Evolutionary conservation across 2,888 invertebrate genomes (phyloP), one percentile per base, ranked within the genome.

Genomic region (Bedellia somnulentella): DNA sequence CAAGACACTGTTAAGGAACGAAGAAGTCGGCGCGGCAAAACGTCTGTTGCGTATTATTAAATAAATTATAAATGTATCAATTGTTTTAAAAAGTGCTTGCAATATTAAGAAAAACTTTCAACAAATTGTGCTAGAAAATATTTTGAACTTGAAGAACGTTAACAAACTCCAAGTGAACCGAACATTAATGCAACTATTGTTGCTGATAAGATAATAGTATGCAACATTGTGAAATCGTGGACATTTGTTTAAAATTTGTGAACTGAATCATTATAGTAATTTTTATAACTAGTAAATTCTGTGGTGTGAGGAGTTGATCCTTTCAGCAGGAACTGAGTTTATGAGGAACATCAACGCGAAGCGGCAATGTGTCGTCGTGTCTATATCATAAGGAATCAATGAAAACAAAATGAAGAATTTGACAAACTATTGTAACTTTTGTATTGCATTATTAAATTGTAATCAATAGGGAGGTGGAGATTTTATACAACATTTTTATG

Each of bases 251-350:
- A 61, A 73, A 75, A 73, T 71, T 73, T 57, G 70, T 73, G 75
- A 68, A 75, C 73, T 67, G 55, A 70, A 61, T 61, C 56, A 56
- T 59, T 64, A 66, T 61, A 59, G 68, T 70, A 70, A 71, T 73
- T 70, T 62, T 68, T 67, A 68, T 66, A 67, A 58, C 64, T 64
- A 68, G 64, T 52, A 66, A 71, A 66, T 62, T 71, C 67, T 73
- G 70, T 75, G 73, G 68, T 60, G 71, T 63, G 71, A 70, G 70
- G 71, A 63, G 68, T 71, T 68, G 52, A 62, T 71, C 68, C 67
- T 62, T 60, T 56, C 49, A 46, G 55, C 50, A 52, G 57, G 55
- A 57, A 68, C 58, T 12, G 13, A 4, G 9, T 5, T 13, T 10
- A 24, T 4, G 8, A 30, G 24, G 11, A 16, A 15, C 29, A 16